Evolutionary conservation across 2,113 vertebrate species (phyloP).

Genomic region (Colaptes auratus): DNA sequence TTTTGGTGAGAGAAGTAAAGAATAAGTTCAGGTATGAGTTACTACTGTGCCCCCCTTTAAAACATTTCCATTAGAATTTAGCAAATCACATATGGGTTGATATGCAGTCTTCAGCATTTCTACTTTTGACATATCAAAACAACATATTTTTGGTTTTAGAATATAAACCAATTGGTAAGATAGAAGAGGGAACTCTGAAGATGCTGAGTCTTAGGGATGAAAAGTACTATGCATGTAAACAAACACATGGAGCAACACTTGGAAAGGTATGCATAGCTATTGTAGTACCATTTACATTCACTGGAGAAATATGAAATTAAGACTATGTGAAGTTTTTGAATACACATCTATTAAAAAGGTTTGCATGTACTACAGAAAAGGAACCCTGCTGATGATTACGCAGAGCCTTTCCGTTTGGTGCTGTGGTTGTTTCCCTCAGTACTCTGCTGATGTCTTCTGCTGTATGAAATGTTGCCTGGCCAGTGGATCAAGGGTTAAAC

Average conservation of each 20-base stretch:
- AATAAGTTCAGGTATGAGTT: not conserved
- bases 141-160: slow-evolving; percentile 69
- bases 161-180: slow-evolving; percentile 85
- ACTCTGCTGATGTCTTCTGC: not conserved
- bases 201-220: slow-evolving; percentile 84
- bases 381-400: not conserved
- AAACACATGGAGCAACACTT: slow-evolving; percentile 88
- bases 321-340: not conserved
- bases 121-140: not conserved
- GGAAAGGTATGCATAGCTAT: slow-evolving; percentile 78
- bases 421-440: not conserved
- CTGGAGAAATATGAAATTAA: not conserved
- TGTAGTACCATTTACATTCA: not conserved
- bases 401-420: not conserved
- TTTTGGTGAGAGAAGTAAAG: not conserved
- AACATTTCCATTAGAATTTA: not conserved
- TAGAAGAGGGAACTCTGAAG: slow-evolving; percentile 89
- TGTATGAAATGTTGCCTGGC: not conserved
- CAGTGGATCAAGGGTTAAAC: not conserved
- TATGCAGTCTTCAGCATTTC: not conserved
- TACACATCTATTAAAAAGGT: not conserved
- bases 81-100: not conserved
- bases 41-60: not conserved
- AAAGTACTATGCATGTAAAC: slow-evolving; percentile 86
- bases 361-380: not conserved